Conservation (phyloP, 1,140 invertebrate species). For the Reticulitermes speratus region DNA sequence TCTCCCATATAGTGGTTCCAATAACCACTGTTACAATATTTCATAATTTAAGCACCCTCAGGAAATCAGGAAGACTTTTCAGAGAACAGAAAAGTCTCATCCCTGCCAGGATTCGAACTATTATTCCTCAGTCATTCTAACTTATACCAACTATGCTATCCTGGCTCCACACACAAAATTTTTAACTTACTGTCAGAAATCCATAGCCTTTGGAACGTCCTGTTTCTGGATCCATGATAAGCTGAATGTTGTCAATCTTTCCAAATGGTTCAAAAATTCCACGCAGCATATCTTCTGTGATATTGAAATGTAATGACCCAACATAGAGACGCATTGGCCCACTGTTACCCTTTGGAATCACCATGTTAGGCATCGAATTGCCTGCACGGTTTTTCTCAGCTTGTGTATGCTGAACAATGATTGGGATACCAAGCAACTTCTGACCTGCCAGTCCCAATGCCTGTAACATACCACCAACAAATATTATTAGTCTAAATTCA, state of each 20-base stretch:
- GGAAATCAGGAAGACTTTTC: too few relatives aligned
- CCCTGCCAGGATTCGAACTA: too few relatives aligned
- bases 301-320: constrained; percentile 97
- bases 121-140: too few relatives aligned
- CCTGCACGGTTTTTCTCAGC: constrained; percentile 97
- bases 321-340: constrained; percentile 97
- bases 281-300: constrained; percentile 97
- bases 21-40: too few relatives aligned
- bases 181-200: constrained; percentile 84
- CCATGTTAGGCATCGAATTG: constrained; percentile 75
- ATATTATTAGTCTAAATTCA: background rate
- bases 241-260: constrained; percentile 95
- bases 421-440: constrained; percentile 94
- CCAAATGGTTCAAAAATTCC: constrained; percentile 99
- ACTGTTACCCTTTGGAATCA: constrained; percentile 72
- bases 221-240: constrained; percentile 94
- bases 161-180: too few relatives aligned
- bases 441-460: constrained; percentile 96
- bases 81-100: too few relatives aligned
- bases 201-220: constrained; percentile 96
- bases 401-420: constrained; percentile 97
- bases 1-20: too few relatives aligned
- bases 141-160: too few relatives aligned
- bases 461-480: constrained; percentile 52
- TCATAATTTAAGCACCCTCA: too few relatives aligned